These are phyloP conservation scores for Perccottus glenii DNA, from an alignment of 2,113 vertebrate species.

Conservation along the genomic window DNA sequence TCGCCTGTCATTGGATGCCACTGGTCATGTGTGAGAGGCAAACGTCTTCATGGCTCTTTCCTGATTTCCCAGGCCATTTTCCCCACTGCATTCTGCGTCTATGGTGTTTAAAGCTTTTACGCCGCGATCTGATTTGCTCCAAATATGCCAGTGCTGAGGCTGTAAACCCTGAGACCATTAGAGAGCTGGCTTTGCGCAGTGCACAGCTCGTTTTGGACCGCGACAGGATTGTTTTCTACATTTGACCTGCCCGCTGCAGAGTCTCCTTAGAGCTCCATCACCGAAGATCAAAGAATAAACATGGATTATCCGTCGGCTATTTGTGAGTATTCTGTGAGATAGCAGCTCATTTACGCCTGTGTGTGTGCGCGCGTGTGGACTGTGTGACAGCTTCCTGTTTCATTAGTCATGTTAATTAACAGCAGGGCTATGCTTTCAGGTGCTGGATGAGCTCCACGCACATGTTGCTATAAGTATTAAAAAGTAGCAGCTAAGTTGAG, in stretches of 20 bases:
- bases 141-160: conserved; percentile 45
- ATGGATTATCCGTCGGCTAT: conserved; percentile 72
- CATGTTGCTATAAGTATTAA: conserved; percentile 18
- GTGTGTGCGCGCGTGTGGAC: conserved; percentile 31
- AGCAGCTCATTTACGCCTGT: conserved; percentile 11
- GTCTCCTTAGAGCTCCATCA: conserved; percentile 24
- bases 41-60: conserved; percentile 96
- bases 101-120: conserved; percentile 87
- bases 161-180: not conserved
- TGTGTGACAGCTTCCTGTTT: conserved; percentile 70
- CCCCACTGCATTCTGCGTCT: conserved; percentile 88
- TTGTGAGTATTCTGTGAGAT: conserved; percentile 66
- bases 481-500: not conserved
- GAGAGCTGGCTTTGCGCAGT: conserved; percentile 18
- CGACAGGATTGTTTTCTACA: conserved; percentile 39
- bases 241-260: conserved; percentile 27
- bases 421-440: conserved; percentile 21
- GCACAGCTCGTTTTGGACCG: conserved; percentile 34
- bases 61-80: conserved; percentile 94
- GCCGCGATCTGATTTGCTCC: conserved; percentile 86
- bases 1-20: conserved; percentile 97
- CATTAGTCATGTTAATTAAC: conserved; percentile 68
- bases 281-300: conserved; percentile 32
- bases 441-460: conserved; percentile 22
- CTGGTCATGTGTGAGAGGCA: conserved; percentile 97